Conservation (phyloP, 1,140 invertebrate species). For the Drepana arcuata region DNA sequence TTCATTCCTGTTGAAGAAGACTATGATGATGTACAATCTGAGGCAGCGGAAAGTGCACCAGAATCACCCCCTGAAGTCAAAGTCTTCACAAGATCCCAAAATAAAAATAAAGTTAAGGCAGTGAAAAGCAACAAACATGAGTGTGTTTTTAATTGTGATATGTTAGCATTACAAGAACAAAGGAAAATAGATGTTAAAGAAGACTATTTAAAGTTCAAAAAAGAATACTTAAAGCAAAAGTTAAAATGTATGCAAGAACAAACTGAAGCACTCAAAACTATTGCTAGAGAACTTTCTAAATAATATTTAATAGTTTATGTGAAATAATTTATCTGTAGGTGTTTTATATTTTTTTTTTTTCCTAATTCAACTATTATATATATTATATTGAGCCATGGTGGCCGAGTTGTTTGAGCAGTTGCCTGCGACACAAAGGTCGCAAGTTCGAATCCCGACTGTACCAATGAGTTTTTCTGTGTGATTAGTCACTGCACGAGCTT, state of each 20-base stretch:
- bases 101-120: conserved; percentile 22
- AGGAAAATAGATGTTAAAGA: conserved; percentile 52
- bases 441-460: neutral
- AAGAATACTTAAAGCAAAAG: conserved; percentile 56
- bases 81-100: conserved; percentile 24
- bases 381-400: no score
- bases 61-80: conserved; percentile 40
- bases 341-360: no score
- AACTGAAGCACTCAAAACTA: conserved; percentile 53
- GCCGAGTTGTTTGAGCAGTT: neutral
- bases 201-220: conserved; percentile 58
- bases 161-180: conserved; percentile 41
- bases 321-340: neutral
- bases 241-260: conserved; percentile 50
- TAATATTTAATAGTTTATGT: neutral
- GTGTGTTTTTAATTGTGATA: conserved; percentile 52
- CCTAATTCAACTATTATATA: no score
- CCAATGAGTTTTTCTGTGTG: neutral
- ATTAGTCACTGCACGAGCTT: neutral
- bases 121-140: conserved; percentile 24
- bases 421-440: neutral
- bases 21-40: conserved; percentile 24
- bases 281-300: conserved; percentile 47
- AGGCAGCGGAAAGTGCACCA: conserved; percentile 35
- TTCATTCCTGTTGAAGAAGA: conserved; percentile 31